Evolutionary conservation across 1,140 invertebrate species (phyloP).

Genomic region (Leptopilina clavipes): DNA sequence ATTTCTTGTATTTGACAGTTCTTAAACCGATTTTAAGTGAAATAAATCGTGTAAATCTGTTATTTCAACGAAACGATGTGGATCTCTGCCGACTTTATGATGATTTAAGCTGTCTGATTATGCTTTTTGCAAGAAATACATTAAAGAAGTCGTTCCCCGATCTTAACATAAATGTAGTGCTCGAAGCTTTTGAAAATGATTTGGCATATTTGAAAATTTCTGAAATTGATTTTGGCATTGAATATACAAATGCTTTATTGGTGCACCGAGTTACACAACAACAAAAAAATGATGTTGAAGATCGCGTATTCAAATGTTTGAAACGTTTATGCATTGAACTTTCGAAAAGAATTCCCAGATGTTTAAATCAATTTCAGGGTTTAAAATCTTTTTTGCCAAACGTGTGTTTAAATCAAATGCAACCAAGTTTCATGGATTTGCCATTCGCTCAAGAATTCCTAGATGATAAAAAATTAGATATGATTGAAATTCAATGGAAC

Average conservation of each 20-base stretch:
- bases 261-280: slow-evolving; percentile 2
- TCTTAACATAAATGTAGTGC: slow-evolving; percentile 24
- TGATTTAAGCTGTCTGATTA: slow-evolving; percentile 48
- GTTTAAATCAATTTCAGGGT: slow-evolving; percentile 40
- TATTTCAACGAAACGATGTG: slow-evolving; percentile 52
- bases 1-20: slow-evolving; percentile 11
- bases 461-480: slow-evolving; percentile 1
- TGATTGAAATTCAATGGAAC: slow-evolving; percentile 48
- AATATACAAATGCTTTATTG: slow-evolving; percentile 40
- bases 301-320: slow-evolving; percentile 36
- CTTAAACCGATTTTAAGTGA: slow-evolving; percentile 51
- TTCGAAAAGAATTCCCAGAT: slow-evolving; percentile 38
- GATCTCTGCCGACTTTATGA: slow-evolving; percentile 51
- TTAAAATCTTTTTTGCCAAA: slow-evolving; percentile 37
- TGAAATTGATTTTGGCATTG: slow-evolving; percentile 44
- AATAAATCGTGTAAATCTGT: slow-evolving; percentile 48
- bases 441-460: slow-evolving; percentile 38
- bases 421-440: slow-evolving; percentile 35
- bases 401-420: slow-evolving; percentile 37
- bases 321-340: slow-evolving; percentile 39
- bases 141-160: slow-evolving; percentile 45
- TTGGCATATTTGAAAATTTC: slow-evolving; percentile 42
- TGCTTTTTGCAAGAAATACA: slow-evolving; percentile 46
- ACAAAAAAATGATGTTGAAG: slow-evolving; percentile 26
- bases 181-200: slow-evolving; percentile 43